Evolutionary conservation across 2,113 vertebrate genomes (phyloP).

Genomic region (Tachysurus vachellii): DNA sequence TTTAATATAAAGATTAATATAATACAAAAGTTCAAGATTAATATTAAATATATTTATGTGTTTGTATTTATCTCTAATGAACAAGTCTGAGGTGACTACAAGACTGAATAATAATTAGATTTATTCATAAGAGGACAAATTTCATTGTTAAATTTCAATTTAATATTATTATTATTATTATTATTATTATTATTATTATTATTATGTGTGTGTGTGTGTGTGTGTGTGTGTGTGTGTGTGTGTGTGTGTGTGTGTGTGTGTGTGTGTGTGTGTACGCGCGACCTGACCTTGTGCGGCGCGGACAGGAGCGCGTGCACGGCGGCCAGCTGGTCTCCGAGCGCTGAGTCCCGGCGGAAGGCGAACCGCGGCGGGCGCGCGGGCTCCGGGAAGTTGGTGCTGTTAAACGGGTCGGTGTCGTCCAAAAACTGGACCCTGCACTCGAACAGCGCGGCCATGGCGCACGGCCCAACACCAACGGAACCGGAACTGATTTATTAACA

Average conservation of each 20-base stretch:
- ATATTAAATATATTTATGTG: too few relatives aligned
- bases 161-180: too few relatives aligned
- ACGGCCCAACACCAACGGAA: conserved; percentile 12
- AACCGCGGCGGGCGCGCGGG: conserved; percentile 86
- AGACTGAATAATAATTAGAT: neutral
- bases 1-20: too few relatives aligned
- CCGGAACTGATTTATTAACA: neutral
- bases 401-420: conserved; percentile 95
- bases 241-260: too few relatives aligned
- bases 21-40: too few relatives aligned
- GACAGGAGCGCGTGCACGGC: conserved; percentile 86
- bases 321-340: conserved; percentile 86
- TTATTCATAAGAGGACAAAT: neutral
- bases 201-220: too few relatives aligned
- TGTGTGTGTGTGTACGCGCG: neutral
- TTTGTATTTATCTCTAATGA: too few relatives aligned
- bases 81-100: neutral
- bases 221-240: too few relatives aligned
- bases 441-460: conserved; percentile 87
- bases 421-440: conserved; percentile 92
- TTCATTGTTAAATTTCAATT: too few relatives aligned
- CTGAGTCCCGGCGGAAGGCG: conserved; percentile 87
- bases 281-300: conserved; percentile 89
- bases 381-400: conserved; percentile 92
- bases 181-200: neutral